Evolutionary conservation across 2,797 vertebrate genomes (phyloP).

Genomic region (Paedocypris micromegethes): DNA sequence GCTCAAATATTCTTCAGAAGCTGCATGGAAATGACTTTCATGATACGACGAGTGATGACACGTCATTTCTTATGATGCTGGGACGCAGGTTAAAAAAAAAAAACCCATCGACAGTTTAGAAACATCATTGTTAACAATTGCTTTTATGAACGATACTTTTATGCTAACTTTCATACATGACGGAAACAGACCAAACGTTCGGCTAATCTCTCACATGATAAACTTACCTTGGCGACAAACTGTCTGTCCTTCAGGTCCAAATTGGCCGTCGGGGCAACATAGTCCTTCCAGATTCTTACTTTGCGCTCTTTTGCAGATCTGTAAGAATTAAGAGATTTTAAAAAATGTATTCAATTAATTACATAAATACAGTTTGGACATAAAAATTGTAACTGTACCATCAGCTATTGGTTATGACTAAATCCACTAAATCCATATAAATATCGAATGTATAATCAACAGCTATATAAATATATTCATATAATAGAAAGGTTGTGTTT

Average conservation of each 20-base stretch:
- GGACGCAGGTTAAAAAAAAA: conserved; percentile 15
- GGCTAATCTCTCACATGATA: not conserved
- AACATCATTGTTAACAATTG: no score
- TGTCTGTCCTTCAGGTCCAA: conserved; percentile 95
- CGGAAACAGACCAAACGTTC: not conserved
- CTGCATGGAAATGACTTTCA: conserved; percentile 4
- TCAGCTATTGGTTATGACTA: no score
- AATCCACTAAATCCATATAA: no score
- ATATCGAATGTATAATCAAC: no score
- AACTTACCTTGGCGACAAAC: conserved; percentile 89
- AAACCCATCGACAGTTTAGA: no score
- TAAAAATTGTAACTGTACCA: no score
- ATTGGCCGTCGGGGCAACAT: conserved; percentile 93
- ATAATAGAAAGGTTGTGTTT: no score
- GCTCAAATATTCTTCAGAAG: conserved; percentile 23
- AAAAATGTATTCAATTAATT: not conserved
- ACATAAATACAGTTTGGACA: no score
- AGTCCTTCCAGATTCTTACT: conserved; percentile 95
- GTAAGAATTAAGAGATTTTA: conserved; percentile 20
- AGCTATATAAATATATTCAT: no score
- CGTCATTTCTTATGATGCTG: conserved; percentile 13
- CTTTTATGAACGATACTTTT: no score
- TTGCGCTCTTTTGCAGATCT: conserved; percentile 94
- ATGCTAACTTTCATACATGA: not conserved
- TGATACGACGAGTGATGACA: not conserved